phyloP scores from a whole-genome alignment of 2,797 vertebrate genomes.

The Setipinna tenuifilis region DNA sequence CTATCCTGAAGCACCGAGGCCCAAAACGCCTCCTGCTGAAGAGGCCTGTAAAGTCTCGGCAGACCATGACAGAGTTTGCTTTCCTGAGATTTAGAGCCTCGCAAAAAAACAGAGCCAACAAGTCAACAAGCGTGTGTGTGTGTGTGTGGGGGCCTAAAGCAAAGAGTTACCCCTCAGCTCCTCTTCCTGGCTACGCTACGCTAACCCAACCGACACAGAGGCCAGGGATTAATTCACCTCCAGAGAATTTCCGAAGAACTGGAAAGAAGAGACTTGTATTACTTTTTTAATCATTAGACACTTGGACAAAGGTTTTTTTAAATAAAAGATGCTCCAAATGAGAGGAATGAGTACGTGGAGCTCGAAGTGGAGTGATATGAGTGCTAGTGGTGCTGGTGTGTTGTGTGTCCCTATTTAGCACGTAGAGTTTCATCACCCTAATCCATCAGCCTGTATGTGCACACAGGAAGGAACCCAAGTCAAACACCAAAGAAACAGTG shows the following conservation, averaged over 20 bases:
- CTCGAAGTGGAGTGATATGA: too few species aligned
- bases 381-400: not conserved
- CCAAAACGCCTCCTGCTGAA: slow-evolving; percentile 34
- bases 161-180: slow-evolving; percentile 7
- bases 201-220: slow-evolving; percentile 30
- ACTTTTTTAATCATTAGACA: not conserved
- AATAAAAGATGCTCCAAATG: too few species aligned
- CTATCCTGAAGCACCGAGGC: slow-evolving; percentile 27
- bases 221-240: not conserved
- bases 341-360: not conserved
- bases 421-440: not conserved
- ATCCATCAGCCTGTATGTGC: not conserved
- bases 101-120: slow-evolving; percentile 24
- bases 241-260: not conserved
- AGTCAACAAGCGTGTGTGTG: slow-evolving; percentile 45
- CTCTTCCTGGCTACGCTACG: slow-evolving; percentile 21
- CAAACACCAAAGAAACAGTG: not conserved
- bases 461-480: not conserved
- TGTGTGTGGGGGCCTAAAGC: not conserved
- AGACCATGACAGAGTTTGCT: slow-evolving; percentile 50
- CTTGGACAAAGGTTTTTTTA: not conserved
- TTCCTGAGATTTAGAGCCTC: slow-evolving; percentile 45
- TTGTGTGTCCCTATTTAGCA: not conserved
- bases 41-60: slow-evolving; percentile 38
- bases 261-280: not conserved